phyloP scores from a whole-genome alignment of 2,888 invertebrate species.

The Hirtodrosophila histrioides region DNA sequence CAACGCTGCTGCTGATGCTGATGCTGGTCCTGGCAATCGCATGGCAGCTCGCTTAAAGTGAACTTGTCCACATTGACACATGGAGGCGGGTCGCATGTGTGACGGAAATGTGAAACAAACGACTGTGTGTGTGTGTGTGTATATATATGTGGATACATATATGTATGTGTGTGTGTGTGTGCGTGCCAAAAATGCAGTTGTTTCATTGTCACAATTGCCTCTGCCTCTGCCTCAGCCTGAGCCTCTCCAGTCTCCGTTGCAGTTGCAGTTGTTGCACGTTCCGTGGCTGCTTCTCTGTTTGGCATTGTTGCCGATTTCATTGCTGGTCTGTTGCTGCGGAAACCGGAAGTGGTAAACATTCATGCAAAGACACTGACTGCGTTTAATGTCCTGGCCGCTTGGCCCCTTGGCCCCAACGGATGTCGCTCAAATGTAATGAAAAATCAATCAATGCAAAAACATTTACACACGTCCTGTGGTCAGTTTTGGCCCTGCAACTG shows the following conservation, averaged over 20 bases:
- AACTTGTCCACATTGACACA: constrained; percentile 79
- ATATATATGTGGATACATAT: constrained; percentile 7
- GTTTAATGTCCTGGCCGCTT: constrained; percentile 43
- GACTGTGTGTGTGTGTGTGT: constrained; percentile 13
- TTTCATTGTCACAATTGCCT: constrained; percentile 74
- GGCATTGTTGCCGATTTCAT: constrained; percentile 30
- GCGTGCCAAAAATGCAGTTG: constrained; percentile 75
- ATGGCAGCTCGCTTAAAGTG: constrained; percentile 60
- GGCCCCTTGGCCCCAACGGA: constrained; percentile 47
- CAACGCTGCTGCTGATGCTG: constrained; percentile 18
- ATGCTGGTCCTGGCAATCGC: constrained; percentile 27
- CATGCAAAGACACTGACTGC: constrained; percentile 60
- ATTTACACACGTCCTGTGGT: constrained; percentile 28
- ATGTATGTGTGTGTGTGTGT: constrained; percentile 18
- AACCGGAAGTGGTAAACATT: constrained; percentile 79
- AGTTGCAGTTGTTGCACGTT: constrained; percentile 37
- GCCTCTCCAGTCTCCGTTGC: constrained; percentile 14
- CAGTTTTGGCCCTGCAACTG: not conserved
- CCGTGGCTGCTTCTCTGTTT: constrained; percentile 26
- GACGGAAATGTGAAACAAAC: constrained; percentile 77
- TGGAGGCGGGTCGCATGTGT: constrained; percentile 68
- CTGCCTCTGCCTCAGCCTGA: constrained; percentile 32
- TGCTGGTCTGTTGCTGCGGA: constrained; percentile 61
- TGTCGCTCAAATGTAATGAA: constrained; percentile 76
- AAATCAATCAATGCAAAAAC: constrained; percentile 75